These are phyloP conservation scores for Sebastes oblongus DNA, from an alignment of 2,797 vertebrate species.

Conservation along the genomic window DNA sequence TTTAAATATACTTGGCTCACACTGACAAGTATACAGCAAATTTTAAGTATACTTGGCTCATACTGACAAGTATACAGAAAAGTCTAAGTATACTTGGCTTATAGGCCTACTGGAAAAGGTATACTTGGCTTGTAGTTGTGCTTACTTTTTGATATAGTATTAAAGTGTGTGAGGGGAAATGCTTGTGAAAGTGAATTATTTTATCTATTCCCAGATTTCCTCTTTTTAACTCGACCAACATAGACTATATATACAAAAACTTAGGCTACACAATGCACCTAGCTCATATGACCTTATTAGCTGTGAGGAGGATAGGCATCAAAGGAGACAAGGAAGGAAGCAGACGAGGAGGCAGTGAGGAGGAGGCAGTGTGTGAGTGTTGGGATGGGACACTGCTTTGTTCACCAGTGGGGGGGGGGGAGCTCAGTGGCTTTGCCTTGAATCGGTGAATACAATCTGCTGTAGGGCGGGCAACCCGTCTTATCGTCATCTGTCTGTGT, in stretches of 20 bases:
- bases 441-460: constrained; percentile 13
- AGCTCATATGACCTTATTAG: background rate
- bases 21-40: no score
- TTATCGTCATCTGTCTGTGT: background rate
- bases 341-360: constrained; percentile 13
- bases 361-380: constrained; percentile 6
- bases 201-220: background rate
- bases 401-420: constrained; percentile 72
- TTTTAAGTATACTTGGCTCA: rapidly evolving
- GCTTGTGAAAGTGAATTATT: background rate
- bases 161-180: background rate
- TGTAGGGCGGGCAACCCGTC: background rate
- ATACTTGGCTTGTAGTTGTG: no score
- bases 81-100: no score
- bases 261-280: background rate
- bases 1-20: no score
- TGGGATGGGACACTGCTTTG: constrained; percentile 72
- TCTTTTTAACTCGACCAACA: background rate
- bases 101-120: no score
- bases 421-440: constrained; percentile 26
- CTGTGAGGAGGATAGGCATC: background rate
- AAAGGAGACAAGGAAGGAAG: constrained; percentile 38
- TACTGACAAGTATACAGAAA: no score
- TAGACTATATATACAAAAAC: background rate
- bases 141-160: no score